These are phyloP conservation scores for Tenthredo distinguenda DNA, from an alignment of 2,888 invertebrate genomes.

Conservation along the genomic window DNA sequence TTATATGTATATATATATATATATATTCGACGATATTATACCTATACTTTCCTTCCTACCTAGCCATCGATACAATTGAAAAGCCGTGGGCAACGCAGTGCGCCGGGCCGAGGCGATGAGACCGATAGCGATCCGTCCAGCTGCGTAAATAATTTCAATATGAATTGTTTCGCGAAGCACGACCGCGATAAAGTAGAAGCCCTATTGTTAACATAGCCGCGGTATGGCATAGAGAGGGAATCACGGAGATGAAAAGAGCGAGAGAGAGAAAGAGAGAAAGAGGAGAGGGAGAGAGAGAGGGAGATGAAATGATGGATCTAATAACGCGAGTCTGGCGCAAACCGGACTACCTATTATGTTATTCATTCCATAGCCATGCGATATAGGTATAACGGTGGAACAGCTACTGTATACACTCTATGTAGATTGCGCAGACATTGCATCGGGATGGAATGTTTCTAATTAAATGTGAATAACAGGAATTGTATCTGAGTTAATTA, in stretches of 20 bases:
- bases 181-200: constrained; percentile 8
- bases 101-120: neutral
- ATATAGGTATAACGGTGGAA: neutral
- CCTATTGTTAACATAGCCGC: neutral
- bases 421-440: constrained; percentile 1
- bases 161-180: constrained; percentile 41
- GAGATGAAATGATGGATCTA: constrained; percentile 6
- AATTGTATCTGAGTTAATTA: constrained; percentile 25
- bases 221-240: neutral
- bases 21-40: too few species aligned
- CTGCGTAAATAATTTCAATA: constrained; percentile 46
- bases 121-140: constrained; percentile 25
- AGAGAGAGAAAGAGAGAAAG: neutral
- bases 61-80: neutral
- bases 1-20: neutral
- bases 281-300: neutral
- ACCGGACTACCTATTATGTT: constrained; percentile 31
- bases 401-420: neutral
- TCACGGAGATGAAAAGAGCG: neutral
- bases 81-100: neutral
- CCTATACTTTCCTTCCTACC: neutral
- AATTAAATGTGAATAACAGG: constrained; percentile 42
- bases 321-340: constrained; percentile 30
- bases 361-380: constrained; percentile 16
- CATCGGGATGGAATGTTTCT: constrained; percentile 20